Evolutionary conservation across 2,113 vertebrate genomes (phyloP), one percentile per base, ranked within the genome.

Genomic region (Cryptomyrus ogoouensis): DNA sequence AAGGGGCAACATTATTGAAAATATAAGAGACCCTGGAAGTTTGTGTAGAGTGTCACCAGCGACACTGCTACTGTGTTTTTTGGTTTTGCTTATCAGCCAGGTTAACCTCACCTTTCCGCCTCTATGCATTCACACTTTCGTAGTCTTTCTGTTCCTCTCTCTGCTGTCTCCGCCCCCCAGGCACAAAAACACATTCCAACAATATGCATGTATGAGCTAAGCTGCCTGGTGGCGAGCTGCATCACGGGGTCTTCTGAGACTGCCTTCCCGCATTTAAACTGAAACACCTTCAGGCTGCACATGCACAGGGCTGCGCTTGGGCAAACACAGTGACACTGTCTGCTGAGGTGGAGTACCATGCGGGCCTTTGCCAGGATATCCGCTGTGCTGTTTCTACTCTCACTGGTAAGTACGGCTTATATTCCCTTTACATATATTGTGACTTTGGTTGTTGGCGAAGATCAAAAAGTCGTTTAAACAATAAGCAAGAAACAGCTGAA

Each of bases 321-420:
- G 19, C 15, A 83, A n/a, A 89, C 21, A 21, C 50, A 27, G 52
- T 24, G n/a, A 52, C 24, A 13, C 80, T 27, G 27, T 52, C 31
- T 42, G 49, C 10, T 58, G 5, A 13, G 19, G 3, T 0, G 13
- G 44, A 91, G 10, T 62, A 88, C 21, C 42, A 9, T 0, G 27
- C 35, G 42, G 66, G 89, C 85, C 80, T 58, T 35, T 12, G 92
- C 15, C 0, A 95, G 94, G 92, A 90, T 56, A 83, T 90, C 17
- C 5, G 84, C 89, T 19, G n/a, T 90, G 9, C 1, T 58, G 84
- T 8, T 93, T 90, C 85, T 95, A 17, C 1, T 91, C 0, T 35
- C 91, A 13, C 90, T 94, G 94, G 94, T 94, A 93, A 93, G 93
- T 85, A 56, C 52, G 27, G 13, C 10, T 31, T 87, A 24, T 87